Evolutionary conservation across 2,797 vertebrate genomes (phyloP), one percentile per base, ranked within the genome.

Genomic region (Anabas testudineus): DNA sequence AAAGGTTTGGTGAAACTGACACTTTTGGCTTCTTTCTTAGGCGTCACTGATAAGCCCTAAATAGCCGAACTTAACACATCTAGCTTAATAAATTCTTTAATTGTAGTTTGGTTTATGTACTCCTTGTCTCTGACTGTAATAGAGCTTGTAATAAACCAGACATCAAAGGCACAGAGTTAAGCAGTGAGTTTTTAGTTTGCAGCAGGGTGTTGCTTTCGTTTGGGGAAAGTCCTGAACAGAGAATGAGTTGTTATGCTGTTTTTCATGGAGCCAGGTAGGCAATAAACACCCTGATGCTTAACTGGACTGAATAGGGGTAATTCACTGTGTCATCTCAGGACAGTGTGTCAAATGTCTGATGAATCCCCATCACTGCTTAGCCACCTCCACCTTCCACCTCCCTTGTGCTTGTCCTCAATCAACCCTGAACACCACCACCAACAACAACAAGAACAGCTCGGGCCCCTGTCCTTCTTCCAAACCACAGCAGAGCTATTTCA

Each of bases 261-360:
- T 80, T 78, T 68, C 56, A 56, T 30, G 46, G 62, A 78, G 67
- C 59, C 83, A 84, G 82, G 90, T 92, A 90, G 67, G 67, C 67
- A 73, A 37, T 24, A 79, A 81, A 51, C 80, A 84, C 78, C 79
- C 82, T 57, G 84, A 89, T 88, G 74, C 75, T 56, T 14, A 64
- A 58, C 78, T 54, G 70, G 66, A 78, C 67, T 67, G 42, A 59
- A 80, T 74, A 49, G 26, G 61, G 74, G 55, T 56, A 83, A 81
- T 86, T 85, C 81, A 70, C 84, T 83, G 88, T 71, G 71, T 90
- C 90, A 88, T 81, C 80, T 70, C 1, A n/a, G 84, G 74, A 82
- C 64, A 80, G 71, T 72, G 80, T 84, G 68, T 88, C 79, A 81
- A 81, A 80, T 26, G 79, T 90, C 69, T 84, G 71, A 54, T 61